Evolutionary conservation across 2,113 vertebrate genomes (phyloP).

Genomic region (Progne subis): DNA sequence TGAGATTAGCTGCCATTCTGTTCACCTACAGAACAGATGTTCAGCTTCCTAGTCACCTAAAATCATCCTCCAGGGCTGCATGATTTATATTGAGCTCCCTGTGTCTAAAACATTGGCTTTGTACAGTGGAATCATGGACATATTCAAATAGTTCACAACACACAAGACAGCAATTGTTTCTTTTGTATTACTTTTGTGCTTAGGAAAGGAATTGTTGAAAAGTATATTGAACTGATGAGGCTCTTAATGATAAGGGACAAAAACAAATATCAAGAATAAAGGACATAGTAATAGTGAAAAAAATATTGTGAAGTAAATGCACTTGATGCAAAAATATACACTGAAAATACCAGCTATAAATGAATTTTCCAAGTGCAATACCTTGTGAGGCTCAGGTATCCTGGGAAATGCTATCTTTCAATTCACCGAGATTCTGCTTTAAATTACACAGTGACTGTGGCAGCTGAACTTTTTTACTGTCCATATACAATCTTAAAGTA

Average conservation of each 20-base stretch:
- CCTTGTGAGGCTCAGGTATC: not conserved
- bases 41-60: slow-evolving; percentile 57
- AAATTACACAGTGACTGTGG: not conserved
- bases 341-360: not conserved
- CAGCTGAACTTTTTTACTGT: not conserved
- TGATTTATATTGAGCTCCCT: not conserved
- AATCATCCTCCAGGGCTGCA: slow-evolving; percentile 4
- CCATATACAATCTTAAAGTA: not conserved
- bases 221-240: not conserved
- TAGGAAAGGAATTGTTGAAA: not conserved
- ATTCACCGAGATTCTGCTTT: not conserved
- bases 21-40: slow-evolving; percentile 72
- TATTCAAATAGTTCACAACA: not conserved
- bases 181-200: not conserved
- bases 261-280: not conserved
- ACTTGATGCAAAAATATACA: not conserved
- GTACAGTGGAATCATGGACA: not conserved
- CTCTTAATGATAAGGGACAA: not conserved
- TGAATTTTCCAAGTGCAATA: not conserved
- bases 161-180: not conserved
- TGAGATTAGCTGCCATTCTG: slow-evolving; percentile 51
- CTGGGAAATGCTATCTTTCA: not conserved
- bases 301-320: not conserved
- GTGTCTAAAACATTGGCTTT: not conserved
- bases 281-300: not conserved